Base-by-base conservation (phyloP, 2,797 vertebrate genomes). In the Craterocephalus amniculus region DNA sequence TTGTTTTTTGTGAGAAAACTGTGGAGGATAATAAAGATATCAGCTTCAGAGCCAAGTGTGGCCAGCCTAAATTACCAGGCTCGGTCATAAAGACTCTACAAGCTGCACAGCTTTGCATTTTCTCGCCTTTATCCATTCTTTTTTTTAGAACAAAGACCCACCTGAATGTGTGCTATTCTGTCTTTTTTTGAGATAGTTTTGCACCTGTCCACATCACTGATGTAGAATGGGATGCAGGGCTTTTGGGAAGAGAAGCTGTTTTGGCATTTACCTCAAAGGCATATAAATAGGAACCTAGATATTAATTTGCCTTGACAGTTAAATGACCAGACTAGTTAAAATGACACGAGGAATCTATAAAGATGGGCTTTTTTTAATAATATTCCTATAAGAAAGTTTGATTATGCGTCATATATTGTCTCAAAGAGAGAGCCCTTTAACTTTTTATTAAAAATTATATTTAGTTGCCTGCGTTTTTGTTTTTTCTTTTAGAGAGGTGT, bases 51-150 rank as follows among this genome's bases (percentile, higher is more conserved):
- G 32, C 63, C 65, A 48, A 66, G 58, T 45, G 16, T 49, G 1
- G 22, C 20, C 43, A 65, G 65, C n/a, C n/a, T 64, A 52, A 67
- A 26, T 24, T 67, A 36, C 54, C 63, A 52, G 20, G 1, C 40
- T 27, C 22, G n/a, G 62, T 63, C 58, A 68, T 63, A 66, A 76
- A 80, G 31, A 76, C 64, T 66, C 54, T 63, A 67, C 49, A 38
- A 45, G 55, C 55, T 63, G 22, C 54, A 12, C 38, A 78, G 55
- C 12, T 7, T 70, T 54, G 27, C 66, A 26, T 36, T 38, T 26
- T n/a, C 43, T 45, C 10, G 5, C 8, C 7, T 3, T 31, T 31
- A 31, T 1, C 0, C 0, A 0, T 6, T 56, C 10, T 38, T 24
- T 4, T 16, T 31, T 6, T 6, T 10, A 52, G 55, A 63, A 26